Conservation (phyloP, 2,113 vertebrate genomes). For the Cryptotis parvus region DNA sequence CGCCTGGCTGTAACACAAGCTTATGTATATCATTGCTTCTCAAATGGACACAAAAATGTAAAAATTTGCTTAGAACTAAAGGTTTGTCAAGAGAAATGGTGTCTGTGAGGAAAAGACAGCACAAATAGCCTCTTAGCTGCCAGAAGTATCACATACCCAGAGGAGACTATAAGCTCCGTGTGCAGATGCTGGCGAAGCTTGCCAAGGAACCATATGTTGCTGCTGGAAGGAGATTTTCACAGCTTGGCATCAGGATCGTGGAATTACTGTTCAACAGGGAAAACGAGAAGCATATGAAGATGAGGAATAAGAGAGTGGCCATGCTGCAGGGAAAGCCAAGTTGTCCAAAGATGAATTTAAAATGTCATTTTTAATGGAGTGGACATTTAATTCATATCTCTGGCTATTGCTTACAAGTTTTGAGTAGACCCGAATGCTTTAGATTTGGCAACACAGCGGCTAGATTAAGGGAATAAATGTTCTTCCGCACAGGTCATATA, state of each 20-base stretch:
- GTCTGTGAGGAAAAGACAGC: constrained; percentile 62
- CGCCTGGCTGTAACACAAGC: constrained; percentile 63
- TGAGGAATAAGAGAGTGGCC: not conserved
- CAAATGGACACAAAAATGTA: constrained; percentile 55
- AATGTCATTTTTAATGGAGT: not conserved
- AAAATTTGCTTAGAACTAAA: constrained; percentile 66
- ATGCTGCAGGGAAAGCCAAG: not conserved
- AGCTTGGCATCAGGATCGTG: constrained; percentile 63
- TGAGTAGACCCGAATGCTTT: not conserved
- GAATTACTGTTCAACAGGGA: constrained; percentile 59
- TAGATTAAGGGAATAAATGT: not conserved
- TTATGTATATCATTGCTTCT: constrained; percentile 65
- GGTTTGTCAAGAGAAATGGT: constrained; percentile 66
- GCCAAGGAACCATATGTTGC: constrained; percentile 70
- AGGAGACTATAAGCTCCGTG: constrained; percentile 65
- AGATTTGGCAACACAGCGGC: not conserved
- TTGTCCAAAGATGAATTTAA: constrained; percentile 11
- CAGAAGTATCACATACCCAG: constrained; percentile 61
- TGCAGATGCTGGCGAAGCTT: constrained; percentile 72
- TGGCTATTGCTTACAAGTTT: not conserved
- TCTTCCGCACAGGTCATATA: no score
- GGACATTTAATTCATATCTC: constrained; percentile 1
- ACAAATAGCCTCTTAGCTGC: constrained; percentile 62
- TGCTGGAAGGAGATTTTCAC: constrained; percentile 67
- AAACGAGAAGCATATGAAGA: constrained; percentile 48